Conservation (phyloP, 1,140 invertebrate genomes). For the Thaumatotibia leucotreta region DNA sequence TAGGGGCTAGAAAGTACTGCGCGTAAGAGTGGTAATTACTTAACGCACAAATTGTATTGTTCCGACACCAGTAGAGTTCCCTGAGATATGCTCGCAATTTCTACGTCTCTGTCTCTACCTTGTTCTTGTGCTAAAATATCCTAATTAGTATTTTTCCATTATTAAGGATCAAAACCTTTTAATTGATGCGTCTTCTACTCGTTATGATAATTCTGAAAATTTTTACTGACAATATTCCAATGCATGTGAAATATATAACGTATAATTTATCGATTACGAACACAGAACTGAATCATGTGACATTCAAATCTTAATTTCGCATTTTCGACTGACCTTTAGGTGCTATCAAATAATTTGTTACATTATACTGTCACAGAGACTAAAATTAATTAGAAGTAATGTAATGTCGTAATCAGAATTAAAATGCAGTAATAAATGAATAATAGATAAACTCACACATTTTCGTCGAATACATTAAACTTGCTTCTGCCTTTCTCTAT, state of each 20-base stretch:
- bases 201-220: no score
- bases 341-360: neutral
- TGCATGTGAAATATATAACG: no score
- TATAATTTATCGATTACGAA: no score
- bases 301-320: neutral
- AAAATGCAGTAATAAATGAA: neutral
- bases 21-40: conserved; percentile 53
- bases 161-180: no score
- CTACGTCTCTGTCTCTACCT: neutral
- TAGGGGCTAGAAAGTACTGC: conserved; percentile 54
- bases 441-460: neutral
- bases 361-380: neutral
- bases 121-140: no score
- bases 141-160: neutral
- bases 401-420: neutral
- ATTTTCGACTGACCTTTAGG: neutral
- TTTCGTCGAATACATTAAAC: neutral
- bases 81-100: neutral
- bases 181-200: no score
- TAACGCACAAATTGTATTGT: conserved; percentile 39
- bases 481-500: conserved; percentile 52
- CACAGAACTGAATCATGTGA: no score
- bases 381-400: neutral
- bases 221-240: no score
- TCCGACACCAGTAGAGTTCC: conserved; percentile 23